phyloP scores from a whole-genome alignment of 1,140 invertebrate species.

The Drosophila rufa region DNA sequence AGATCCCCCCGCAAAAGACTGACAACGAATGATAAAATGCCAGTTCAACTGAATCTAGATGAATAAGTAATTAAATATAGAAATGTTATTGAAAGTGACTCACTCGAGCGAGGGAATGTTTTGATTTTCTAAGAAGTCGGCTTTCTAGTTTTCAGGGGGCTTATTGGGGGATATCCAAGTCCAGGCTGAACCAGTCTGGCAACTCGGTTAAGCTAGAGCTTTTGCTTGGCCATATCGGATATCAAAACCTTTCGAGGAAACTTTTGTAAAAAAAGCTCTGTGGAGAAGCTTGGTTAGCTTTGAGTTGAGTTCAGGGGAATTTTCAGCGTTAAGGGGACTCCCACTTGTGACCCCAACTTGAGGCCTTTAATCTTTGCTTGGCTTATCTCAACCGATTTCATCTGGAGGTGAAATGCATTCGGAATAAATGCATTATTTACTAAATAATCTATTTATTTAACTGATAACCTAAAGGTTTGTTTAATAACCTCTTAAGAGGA shows the following conservation, averaged over 20 bases:
- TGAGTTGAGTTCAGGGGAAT: conserved; percentile 10
- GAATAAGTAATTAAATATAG: conserved; percentile 40
- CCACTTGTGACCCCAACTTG: not conserved
- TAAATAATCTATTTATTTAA: not conserved
- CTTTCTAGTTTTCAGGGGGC: not conserved
- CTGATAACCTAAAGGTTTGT: not conserved
- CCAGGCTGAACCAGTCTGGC: not conserved
- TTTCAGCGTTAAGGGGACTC: conserved; percentile 12
- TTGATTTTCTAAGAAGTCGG: conserved; percentile 21
- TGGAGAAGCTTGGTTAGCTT: conserved; percentile 11
- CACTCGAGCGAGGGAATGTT: conserved; percentile 2
- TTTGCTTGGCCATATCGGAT: not conserved
- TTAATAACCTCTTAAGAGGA: not conserved
- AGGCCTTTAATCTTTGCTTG: not conserved
- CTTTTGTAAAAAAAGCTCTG: conserved; percentile 12
- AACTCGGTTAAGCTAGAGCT: conserved; percentile 9
- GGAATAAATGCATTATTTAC: not conserved
- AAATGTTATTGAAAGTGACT: conserved; percentile 19
- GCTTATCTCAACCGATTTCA: not conserved
- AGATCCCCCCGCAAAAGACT: conserved; percentile 62
- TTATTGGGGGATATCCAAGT: conserved; percentile 13
- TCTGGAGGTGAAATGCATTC: conserved; percentile 10
- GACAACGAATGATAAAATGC: conserved; percentile 59
- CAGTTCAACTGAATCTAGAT: conserved; percentile 57
- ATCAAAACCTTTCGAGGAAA: not conserved